A percentile compares a stretch with the other conserved stretches of the same genome.
Conservation (phyloP, 2,888 invertebrate genomes). For the Philereme transversata region DNA sequence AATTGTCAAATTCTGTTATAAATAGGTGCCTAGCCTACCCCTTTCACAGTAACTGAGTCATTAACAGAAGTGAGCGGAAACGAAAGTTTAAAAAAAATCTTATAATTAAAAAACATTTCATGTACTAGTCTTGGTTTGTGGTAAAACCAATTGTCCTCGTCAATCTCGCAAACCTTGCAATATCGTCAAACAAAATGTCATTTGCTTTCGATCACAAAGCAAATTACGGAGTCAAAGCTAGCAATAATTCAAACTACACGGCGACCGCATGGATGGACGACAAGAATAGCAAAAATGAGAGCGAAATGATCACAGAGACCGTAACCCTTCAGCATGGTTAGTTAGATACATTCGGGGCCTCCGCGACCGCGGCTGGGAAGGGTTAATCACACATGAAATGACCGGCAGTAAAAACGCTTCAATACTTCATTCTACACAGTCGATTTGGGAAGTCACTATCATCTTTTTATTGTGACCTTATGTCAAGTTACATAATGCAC, state of each 20-base stretch:
- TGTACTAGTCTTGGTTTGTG: too few species aligned
- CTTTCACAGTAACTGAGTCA: too few species aligned
- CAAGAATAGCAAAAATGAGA: conserved; percentile 71
- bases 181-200: conserved; percentile 15
- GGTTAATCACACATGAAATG: conserved; percentile 74
- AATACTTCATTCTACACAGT: conserved; percentile 51
- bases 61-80: too few species aligned
- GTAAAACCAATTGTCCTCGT: too few species aligned
- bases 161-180: not conserved
- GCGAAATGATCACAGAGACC: conserved; percentile 64
- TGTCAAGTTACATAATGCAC: too few species aligned
- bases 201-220: conserved; percentile 34
- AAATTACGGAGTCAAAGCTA: conserved; percentile 40
- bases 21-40: too few species aligned
- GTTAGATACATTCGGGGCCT: conserved; percentile 56
- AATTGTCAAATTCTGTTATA: too few species aligned
- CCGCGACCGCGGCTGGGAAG: conserved; percentile 41
- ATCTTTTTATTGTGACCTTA: too few species aligned
- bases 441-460: too few species aligned
- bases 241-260: conserved; percentile 38
- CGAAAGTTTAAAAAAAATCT: too few species aligned
- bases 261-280: conserved; percentile 57
- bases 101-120: too few species aligned
- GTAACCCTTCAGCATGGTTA: conserved; percentile 77
- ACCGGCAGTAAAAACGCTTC: conserved; percentile 64